Percentiles rank a stretch among this genome's conserved stretches.
Evolutionary conservation across 1,140 invertebrate species (phyloP).

Genomic region (Globodera rostochiensis): DNA sequence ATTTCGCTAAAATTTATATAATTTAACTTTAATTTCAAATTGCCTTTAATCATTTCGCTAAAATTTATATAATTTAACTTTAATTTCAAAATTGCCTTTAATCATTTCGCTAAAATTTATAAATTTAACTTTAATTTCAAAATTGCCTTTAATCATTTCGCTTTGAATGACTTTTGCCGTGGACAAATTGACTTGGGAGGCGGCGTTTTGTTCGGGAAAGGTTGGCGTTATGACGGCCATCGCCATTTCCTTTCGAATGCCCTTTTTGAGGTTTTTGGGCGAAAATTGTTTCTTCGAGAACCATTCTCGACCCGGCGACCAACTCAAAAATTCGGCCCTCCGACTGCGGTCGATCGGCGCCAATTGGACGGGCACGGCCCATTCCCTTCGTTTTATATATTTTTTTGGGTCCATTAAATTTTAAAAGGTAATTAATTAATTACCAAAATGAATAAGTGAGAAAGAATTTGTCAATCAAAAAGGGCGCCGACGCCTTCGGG

Average conservation of each 20-base stretch:
- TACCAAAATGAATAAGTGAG: not conserved
- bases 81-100: no score
- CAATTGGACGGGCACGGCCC: not conserved
- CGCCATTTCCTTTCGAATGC: not conserved
- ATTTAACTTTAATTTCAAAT: no score
- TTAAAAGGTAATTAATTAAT: not conserved
- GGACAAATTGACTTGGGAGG: slow-evolving; percentile 9
- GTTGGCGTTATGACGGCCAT: slow-evolving; percentile 14
- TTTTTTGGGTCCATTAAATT: not conserved
- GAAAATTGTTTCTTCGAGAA: not conserved
- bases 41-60: no score
- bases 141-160: slow-evolving; percentile 12
- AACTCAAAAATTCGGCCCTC: not conserved
- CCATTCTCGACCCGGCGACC: not conserved
- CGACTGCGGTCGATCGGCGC: not conserved
- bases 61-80: no score
- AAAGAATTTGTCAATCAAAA: not conserved
- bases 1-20: no score
- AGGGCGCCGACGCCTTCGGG: not conserved
- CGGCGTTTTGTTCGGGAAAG: slow-evolving; percentile 19
- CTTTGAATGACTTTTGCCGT: slow-evolving; percentile 6
- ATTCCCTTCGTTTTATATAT: not conserved
- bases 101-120: no score
- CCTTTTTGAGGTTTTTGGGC: not conserved
- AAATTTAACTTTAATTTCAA: no score